These are phyloP conservation scores for Hydrozoanthus gracilis DNA, from an alignment of 92 coral and sea anemone species.

Conservation along the genomic window DNA sequence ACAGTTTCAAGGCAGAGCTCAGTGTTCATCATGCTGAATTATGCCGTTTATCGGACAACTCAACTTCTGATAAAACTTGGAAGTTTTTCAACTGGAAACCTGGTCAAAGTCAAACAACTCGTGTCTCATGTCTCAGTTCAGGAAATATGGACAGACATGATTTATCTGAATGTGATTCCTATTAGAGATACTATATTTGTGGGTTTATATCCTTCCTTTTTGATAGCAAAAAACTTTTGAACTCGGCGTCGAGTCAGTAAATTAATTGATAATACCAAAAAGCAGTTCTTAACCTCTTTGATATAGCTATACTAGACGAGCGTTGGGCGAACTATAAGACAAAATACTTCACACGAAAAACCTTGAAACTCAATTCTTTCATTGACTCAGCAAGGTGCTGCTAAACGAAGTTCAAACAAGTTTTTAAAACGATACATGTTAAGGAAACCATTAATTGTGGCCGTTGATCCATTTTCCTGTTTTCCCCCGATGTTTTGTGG, in stretches of 20 bases:
- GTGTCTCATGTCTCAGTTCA: background rate
- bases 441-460: constrained; percentile 21
- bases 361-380: background rate
- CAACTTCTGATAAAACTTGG: constrained; percentile 41
- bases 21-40: background rate
- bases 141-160: constrained; percentile 33
- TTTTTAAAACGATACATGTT: background rate
- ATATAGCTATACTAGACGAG: background rate
- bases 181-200: constrained; percentile 1
- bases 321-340: background rate
- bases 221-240: background rate
- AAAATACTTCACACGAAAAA: background rate
- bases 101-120: background rate
- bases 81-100: constrained; percentile 19
- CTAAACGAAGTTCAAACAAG: background rate
- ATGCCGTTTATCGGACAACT: background rate
- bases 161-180: constrained; percentile 22
- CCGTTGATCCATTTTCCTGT: constrained; percentile 13
- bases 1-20: background rate
- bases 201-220: constrained; percentile 5
- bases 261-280: background rate
- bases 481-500: background rate
- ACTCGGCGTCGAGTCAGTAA: background rate
- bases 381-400: background rate
- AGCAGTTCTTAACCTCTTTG: too few relatives aligned